Base-by-base conservation (phyloP, 1,140 invertebrate genomes). In the Steinernema khuongi region DNA sequence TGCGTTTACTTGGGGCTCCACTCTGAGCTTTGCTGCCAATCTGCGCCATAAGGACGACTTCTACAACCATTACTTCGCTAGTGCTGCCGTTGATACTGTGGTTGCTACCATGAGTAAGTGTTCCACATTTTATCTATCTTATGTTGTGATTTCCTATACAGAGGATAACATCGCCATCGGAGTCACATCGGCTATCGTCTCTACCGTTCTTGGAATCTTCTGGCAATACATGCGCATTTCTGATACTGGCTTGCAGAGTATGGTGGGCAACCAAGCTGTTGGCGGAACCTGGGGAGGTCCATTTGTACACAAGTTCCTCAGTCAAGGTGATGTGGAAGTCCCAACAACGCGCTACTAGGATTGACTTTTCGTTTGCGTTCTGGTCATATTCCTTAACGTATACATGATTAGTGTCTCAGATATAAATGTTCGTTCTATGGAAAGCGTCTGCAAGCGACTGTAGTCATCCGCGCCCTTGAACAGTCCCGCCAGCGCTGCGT, bases 41-140 rank as follows among this genome's bases (percentile, higher is more conserved):
- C 60, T 83, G 43, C 76, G 81, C 41, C 72, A 83, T 33, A 78
- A 79, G 50, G 81, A 83, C 66, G 81, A 83, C 69, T 44, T 80
- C 17, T 74, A 74, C 74, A 81, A 81, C 73, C 80, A 80, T 26
- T 76, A 74, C 29, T 72, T 66, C 67, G 74, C 79, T 36, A 66
- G 68, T 50, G 74, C 72, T 17, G 70, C 70, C 26, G 72, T 73
- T 30, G 79, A 79, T 32, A 68, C 70, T 22, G 72, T 79, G 1
- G 71, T 79, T 1, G 74, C 79, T 11, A 75, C 79, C 1, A 70
- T 79, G 19, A 80, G 79, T 80, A 22, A 73, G 74, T 77, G 70
- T 67, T 71, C 66, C 73, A 41, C 31, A 17, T 18, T 11, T 68
- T 18, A 36, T 7, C 18, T n/a, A n/a, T n/a, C n/a, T n/a, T n/a